A percentile compares a stretch with the other conserved stretches of the same genome.
Conservation (phyloP, 1,140 invertebrate species). For the Myzus persicae region DNA sequence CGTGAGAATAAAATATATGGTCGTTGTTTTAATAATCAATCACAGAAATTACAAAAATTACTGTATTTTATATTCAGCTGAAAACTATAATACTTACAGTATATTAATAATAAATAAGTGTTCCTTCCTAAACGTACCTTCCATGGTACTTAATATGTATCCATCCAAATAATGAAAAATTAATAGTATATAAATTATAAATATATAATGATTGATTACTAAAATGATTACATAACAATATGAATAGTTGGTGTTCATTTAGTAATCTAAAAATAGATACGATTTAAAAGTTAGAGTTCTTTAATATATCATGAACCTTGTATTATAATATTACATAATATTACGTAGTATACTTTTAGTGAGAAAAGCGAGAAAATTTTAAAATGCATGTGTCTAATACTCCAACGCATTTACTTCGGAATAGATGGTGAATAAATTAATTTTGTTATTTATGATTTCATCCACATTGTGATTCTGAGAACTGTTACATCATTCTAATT, state of each 20-base stretch:
- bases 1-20: not conserved
- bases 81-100: not conserved
- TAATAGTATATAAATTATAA: no score
- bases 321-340: not conserved
- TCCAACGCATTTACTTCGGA: not conserved
- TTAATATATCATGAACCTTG: not conserved
- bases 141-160: no score
- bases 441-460: not conserved
- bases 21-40: not conserved
- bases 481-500: not conserved
- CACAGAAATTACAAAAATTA: not conserved
- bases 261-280: not conserved
- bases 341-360: not conserved
- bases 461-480: not conserved
- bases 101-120: not conserved
- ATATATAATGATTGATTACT: slow-evolving; percentile 9
- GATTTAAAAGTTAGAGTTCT: slow-evolving; percentile 2
- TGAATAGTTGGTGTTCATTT: not conserved
- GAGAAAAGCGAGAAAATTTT: not conserved
- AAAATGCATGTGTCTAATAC: not conserved
- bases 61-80: not conserved
- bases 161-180: not conserved
- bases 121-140: not conserved
- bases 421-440: not conserved
- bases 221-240: not conserved